Base-by-base conservation (phyloP, 2,797 vertebrate species). In the Spinibarbus caldwelli region DNA sequence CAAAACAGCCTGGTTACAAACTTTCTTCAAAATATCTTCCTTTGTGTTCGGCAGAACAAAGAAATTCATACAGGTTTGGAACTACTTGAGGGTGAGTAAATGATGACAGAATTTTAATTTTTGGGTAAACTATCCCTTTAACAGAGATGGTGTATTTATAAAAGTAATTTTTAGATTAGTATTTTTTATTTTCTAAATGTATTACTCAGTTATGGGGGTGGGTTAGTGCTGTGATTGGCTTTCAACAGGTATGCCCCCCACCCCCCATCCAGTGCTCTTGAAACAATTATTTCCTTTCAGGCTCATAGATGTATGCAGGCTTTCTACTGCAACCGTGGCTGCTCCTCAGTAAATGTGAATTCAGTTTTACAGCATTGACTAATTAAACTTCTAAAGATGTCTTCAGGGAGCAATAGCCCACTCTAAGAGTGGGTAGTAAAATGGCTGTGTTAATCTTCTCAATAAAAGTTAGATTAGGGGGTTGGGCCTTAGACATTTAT, bases 381-480 rank as follows among this genome's bases (percentile, higher is more conserved):
- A 90, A 91, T 90, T 90, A 86, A 85, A 87, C 88, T 84, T 86
- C 85, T 86, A 79, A 88, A 87, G 80, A 70, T 73, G 86, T 86
- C 88, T 88, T 83, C 19, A 68, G 88, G 89, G 88, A 90, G 82
- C 85, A 54, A 76, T 88, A 82, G 57, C 82, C 57, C 85, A 71
- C 72, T 83, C n/a, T 76, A 66, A 31, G 45, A 81, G 86, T 47
- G 73, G 72, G 80, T 47, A 29, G 70, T 88, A 77, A 90, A 87
- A 86, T 73, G n/a, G 26, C 75, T 87, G 31, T 84, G 88, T 86
- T 89, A 83, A 89, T 90, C 86, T 80, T 87, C 81, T 86, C 57
- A 89, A 86, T 90, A 89, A 87, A 87, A 84, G 45, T 73, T 84
- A 86, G 88, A 91, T 91, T 89, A 90, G 83, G 80, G 83, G 86